These are phyloP conservation scores for Cyrtonyx montezumae DNA, from an alignment of 2,113 vertebrate species.

Conservation along the genomic window DNA sequence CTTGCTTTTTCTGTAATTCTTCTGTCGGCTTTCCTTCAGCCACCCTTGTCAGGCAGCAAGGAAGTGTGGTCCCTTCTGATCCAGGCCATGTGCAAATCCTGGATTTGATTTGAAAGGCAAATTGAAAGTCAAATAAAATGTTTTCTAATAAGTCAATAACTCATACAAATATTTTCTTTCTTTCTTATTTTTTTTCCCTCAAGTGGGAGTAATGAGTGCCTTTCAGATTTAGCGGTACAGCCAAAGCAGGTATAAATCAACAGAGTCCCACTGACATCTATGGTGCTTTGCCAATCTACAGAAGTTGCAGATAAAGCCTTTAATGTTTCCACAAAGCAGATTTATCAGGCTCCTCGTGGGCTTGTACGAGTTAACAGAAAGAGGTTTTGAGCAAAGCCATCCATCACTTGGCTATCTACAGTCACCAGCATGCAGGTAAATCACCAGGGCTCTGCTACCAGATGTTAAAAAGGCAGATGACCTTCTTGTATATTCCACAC, in stretches of 20 bases:
- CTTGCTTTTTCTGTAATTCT: slow-evolving; percentile 1
- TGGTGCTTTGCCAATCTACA: slow-evolving; percentile 20
- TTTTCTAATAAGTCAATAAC: background rate
- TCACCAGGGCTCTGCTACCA: slow-evolving; percentile 63
- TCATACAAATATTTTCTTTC: background rate
- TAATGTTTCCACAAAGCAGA: slow-evolving; percentile 44
- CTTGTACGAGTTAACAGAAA: slow-evolving; percentile 57
- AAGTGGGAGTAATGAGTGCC: background rate
- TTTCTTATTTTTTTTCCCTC: background rate
- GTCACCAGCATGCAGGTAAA: slow-evolving; percentile 49
- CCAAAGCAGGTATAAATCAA: slow-evolving; percentile 21
- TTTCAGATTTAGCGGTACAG: background rate
- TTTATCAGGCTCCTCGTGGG: slow-evolving; percentile 41
- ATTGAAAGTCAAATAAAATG: background rate
- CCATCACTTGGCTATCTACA: slow-evolving; percentile 58
- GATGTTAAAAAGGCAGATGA: slow-evolving; percentile 71
- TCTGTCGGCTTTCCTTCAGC: background rate
- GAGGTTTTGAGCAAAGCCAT: slow-evolving; percentile 44
- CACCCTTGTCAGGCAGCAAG: background rate
- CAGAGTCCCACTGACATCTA: background rate
- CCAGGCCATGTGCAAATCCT: background rate
- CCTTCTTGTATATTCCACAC: slow-evolving; percentile 66
- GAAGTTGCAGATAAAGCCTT: slow-evolving; percentile 53
- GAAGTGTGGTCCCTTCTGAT: background rate
- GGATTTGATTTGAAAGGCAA: background rate